These are phyloP conservation scores for Rotaria sp. DNA, from an alignment of 2,888 invertebrate genomes.

Conservation along the genomic window DNA sequence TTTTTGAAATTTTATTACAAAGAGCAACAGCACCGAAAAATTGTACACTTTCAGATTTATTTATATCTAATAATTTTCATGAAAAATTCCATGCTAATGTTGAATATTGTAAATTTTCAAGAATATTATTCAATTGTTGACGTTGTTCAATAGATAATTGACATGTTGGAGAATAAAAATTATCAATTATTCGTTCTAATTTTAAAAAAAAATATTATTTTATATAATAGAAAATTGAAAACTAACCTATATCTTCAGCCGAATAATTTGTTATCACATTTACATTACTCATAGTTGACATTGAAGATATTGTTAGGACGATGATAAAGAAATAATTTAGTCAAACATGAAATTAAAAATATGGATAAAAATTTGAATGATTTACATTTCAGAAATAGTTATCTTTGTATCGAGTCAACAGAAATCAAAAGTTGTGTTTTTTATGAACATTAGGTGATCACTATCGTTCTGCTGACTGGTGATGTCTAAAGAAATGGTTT, in stretches of 20 bases:
- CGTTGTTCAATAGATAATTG: background rate
- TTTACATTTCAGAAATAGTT: too few relatives aligned
- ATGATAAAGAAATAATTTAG: too few relatives aligned
- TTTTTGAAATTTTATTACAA: conserved; percentile 41
- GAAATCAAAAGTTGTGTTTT: too few relatives aligned
- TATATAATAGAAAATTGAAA: background rate
- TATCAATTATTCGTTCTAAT: background rate
- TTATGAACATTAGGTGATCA: too few relatives aligned
- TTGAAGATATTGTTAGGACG: background rate
- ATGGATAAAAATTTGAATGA: too few relatives aligned
- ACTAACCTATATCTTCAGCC: background rate
- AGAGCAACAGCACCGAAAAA: conserved; percentile 42
- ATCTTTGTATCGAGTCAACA: too few relatives aligned
- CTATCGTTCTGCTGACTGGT: too few relatives aligned
- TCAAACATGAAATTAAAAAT: too few relatives aligned
- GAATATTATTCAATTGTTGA: background rate
- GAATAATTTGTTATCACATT: background rate
- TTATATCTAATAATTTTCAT: conserved; percentile 41
- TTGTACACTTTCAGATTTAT: conserved; percentile 41
- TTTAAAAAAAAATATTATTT: background rate
- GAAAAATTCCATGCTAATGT: conserved; percentile 33
- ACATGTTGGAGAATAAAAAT: background rate
- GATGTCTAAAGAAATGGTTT: too few relatives aligned
- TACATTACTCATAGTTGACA: background rate
- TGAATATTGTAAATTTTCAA: conserved; percentile 6